Conservation (phyloP, 2,797 vertebrate genomes). For the Hypotaenidia philippensis region DNA sequence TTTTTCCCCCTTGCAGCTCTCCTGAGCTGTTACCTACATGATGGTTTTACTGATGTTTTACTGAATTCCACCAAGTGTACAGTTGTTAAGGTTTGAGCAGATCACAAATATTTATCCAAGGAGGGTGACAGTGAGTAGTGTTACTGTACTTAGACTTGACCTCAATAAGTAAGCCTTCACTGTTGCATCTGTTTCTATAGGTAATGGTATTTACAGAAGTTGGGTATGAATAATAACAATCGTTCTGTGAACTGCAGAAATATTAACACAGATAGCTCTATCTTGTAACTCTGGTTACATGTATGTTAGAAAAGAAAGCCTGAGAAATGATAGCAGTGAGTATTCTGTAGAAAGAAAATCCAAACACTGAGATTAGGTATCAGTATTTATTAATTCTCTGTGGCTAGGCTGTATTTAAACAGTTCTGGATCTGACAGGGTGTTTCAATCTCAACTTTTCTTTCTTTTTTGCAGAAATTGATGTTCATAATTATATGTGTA, state of each 20-base stretch:
- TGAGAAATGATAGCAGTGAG: background rate
- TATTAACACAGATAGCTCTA: background rate
- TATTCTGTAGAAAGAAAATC: background rate
- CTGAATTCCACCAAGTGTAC: background rate
- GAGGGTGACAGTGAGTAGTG: background rate
- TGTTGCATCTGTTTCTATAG: background rate
- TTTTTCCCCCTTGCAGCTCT: background rate
- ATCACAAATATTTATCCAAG: constrained; percentile 22
- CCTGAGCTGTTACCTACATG: background rate
- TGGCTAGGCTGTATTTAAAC: background rate
- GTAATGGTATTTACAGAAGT: background rate
- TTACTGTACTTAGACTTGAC: background rate
- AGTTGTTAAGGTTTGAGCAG: background rate
- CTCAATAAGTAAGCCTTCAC: background rate
- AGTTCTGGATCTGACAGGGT: background rate
- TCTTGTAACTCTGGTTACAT: background rate
- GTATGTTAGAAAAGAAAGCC: background rate
- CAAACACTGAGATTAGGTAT: background rate
- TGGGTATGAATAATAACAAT: background rate
- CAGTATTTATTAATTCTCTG: background rate
- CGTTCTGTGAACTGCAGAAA: background rate
- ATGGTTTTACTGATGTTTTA: rapidly evolving
- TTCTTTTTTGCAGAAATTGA: constrained; percentile 85
- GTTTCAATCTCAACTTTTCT: constrained; percentile 42
- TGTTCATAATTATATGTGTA: constrained; percentile 86